A percentile compares a stretch with the other conserved stretches of the same genome.
Evolutionary conservation across 2,888 invertebrate genomes (phyloP).

Genomic region (Agrotis ipsilon): DNA sequence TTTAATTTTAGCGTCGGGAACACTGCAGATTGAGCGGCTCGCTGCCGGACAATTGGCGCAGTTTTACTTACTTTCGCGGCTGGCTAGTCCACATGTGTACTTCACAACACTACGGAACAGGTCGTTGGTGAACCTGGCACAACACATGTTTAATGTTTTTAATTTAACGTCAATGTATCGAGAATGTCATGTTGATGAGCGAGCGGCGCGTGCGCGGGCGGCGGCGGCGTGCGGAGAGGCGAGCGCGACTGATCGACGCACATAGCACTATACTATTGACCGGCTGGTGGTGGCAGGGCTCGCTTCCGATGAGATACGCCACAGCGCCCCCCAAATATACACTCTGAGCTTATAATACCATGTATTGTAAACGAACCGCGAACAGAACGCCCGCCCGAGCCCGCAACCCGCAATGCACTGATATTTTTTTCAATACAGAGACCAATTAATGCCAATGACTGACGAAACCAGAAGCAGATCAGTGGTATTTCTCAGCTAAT

Average conservation of each 20-base stretch:
- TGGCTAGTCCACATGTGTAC: constrained; percentile 88
- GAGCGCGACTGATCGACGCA: constrained; percentile 79
- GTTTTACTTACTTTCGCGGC: constrained; percentile 86
- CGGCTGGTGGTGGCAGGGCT: constrained; percentile 71
- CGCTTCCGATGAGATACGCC: constrained; percentile 69
- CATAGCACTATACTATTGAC: constrained; percentile 84
- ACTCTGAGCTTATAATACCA: constrained; percentile 72
- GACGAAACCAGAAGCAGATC: constrained; percentile 84
- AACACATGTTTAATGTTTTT: constrained; percentile 84
- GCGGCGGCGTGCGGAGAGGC: constrained; percentile 68
- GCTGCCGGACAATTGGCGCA: constrained; percentile 25
- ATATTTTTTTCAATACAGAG: constrained; percentile 81
- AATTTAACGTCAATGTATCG: constrained; percentile 74
- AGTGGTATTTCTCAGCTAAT: constrained; percentile 79
- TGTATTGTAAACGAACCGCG: constrained; percentile 59
- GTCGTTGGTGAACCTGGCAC: constrained; percentile 86
- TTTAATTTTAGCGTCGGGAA: constrained; percentile 73
- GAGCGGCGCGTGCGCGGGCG: constrained; percentile 70
- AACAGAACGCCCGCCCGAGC: constrained; percentile 63
- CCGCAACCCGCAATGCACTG: constrained; percentile 82
- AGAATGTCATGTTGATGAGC: constrained; percentile 81
- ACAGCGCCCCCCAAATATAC: constrained; percentile 79
- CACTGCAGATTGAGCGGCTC: constrained; percentile 45
- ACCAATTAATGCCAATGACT: constrained; percentile 87
- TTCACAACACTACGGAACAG: constrained; percentile 88